These are phyloP conservation scores for Eutrigla gurnardus DNA, from an alignment of 2,797 vertebrate species.

Conservation along the genomic window DNA sequence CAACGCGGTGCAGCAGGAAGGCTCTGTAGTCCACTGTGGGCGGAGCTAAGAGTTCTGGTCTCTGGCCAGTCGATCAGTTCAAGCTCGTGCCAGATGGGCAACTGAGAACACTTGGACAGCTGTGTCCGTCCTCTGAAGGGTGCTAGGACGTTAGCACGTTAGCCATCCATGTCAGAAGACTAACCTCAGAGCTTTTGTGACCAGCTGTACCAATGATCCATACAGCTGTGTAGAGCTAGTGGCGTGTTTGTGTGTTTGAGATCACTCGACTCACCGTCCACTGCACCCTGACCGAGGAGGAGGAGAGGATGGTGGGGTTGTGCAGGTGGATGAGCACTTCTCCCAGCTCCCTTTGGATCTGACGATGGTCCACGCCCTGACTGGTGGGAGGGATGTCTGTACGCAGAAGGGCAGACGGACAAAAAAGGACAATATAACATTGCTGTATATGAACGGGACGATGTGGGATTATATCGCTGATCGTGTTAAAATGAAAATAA, in stretches of 20 bases:
- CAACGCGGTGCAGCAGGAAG: conserved; percentile 33
- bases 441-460: neutral
- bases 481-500: too few species aligned
- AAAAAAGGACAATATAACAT: neutral
- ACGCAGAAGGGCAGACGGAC: conserved; percentile 43
- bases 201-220: conserved; percentile 30
- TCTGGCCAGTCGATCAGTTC: conserved; percentile 42
- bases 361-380: conserved; percentile 96
- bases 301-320: conserved; percentile 97
- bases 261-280: conserved; percentile 91
- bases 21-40: conserved; percentile 41
- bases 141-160: conserved; percentile 48
- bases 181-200: conserved; percentile 49
- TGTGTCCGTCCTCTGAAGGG: conserved; percentile 47
- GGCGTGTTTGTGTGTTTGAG: conserved; percentile 9
- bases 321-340: conserved; percentile 96
- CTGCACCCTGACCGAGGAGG: conserved; percentile 95
- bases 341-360: conserved; percentile 95
- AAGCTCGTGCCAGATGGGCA: conserved; percentile 65
- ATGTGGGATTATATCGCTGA: too few species aligned
- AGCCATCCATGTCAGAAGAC: conserved; percentile 37
- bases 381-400: conserved; percentile 96
- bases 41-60: conserved; percentile 41
- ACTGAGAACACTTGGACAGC: conserved; percentile 54
- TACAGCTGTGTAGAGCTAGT: conserved; percentile 31